Evolutionary conservation across 2,113 vertebrate species (phyloP).

Genomic region (Recurvirostra avosetta): DNA sequence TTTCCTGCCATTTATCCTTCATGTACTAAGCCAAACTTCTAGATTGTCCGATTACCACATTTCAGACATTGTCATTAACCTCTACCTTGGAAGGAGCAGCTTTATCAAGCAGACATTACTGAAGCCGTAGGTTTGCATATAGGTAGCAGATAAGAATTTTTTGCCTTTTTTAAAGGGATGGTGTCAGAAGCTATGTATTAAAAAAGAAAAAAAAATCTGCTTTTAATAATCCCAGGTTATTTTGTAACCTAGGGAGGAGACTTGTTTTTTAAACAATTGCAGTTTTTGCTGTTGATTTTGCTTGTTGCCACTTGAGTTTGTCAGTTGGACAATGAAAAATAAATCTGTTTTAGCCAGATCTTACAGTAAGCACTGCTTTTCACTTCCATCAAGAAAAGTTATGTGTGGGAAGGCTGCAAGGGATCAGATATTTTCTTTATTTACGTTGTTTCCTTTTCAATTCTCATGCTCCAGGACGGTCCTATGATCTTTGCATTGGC

Average conservation of each 20-base stretch:
- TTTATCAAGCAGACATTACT: neutral
- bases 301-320: neutral
- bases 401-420: neutral
- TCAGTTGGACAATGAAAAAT: neutral
- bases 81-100: neutral
- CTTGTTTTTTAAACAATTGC: neutral
- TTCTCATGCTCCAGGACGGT: neutral
- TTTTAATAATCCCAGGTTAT: neutral
- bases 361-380: neutral
- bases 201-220: neutral
- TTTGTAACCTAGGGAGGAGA: conserved; percentile 7
- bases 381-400: neutral
- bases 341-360: neutral
- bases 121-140: neutral
- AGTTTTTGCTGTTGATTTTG: neutral
- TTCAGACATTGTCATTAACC: neutral
- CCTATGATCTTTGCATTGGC: neutral
- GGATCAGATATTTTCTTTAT: neutral
- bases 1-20: conserved; percentile 60
- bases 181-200: neutral
- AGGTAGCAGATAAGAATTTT: neutral
- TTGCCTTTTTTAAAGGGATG: neutral
- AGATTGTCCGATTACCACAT: neutral
- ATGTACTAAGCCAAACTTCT: neutral
- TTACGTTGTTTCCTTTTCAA: neutral